Base-by-base conservation (phyloP, 2,888 invertebrate genomes). In the Vanessa cardui region DNA sequence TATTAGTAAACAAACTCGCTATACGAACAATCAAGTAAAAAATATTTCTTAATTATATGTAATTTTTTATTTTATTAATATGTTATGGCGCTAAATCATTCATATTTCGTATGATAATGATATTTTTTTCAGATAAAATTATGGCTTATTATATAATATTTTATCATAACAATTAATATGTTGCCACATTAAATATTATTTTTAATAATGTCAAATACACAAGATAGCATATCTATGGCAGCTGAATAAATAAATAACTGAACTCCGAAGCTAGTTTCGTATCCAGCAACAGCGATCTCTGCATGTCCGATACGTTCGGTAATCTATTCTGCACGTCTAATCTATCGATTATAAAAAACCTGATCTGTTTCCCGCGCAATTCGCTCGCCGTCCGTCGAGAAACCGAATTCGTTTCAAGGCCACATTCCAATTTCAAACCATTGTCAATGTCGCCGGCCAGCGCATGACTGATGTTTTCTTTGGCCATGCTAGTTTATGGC, bases 371-470 rank as follows among this genome's bases (percentile, higher is more conserved):
- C 87, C 88, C 87, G 87, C 86, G 86, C 83, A 79, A 84, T 83
- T 80, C 81, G 80, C 82, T 76, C 81, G 72, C 75, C 79, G 77
- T 77, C 77, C 79, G 76, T 77, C 82, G 82, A 83, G 82, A 78
- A 83, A 82, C 86, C 87, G 87, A 90, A 88, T 85, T 84, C 83
- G 87, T 83, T 84, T 85, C 92, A 92, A 91, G 91, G 92, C 83
- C 90, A 81, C 90, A 91, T 92, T 89, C 90, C 90, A 87, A 84
- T 83, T 89, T 86, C 84, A 82, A 88, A 88, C 85, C 83, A 91
- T 89, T 92, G 92, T 91, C 92, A 92, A 92, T 91, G 92, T 90
- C 91, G 82, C 83, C 77, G 68, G 79, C 77, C 56, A 39, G 73
- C 71, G 68, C 68, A 72, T 79, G 88, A 89, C 84, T 84, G 84